These are phyloP conservation scores for Ectropis crepuscularia DNA, from an alignment of 2,888 invertebrate species.

Conservation along the genomic window DNA sequence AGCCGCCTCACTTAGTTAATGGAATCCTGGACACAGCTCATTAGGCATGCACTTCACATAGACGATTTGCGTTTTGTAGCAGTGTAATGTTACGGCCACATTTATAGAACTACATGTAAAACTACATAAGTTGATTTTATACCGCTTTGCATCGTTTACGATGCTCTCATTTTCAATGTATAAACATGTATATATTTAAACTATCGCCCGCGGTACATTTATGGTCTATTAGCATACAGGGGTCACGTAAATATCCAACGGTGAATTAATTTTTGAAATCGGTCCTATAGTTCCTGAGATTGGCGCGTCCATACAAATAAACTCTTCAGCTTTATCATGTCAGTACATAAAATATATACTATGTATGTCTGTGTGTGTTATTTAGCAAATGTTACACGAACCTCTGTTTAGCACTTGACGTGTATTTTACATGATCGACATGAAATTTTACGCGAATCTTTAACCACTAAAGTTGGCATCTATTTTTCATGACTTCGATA, in stretches of 20 bases:
- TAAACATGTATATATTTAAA: too few species aligned
- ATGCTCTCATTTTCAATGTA: constrained; percentile 10
- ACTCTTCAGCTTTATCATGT: too few species aligned
- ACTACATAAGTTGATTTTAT: constrained; percentile 19
- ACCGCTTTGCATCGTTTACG: constrained; percentile 34
- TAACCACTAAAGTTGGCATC: constrained; percentile 38
- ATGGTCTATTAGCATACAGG: too few species aligned
- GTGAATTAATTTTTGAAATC: too few species aligned
- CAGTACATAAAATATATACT: too few species aligned
- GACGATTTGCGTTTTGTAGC: constrained; percentile 43
- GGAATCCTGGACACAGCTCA: constrained; percentile 35
- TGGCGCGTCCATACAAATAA: too few species aligned
- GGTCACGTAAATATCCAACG: too few species aligned
- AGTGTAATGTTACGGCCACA: constrained; percentile 41
- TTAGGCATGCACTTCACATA: constrained; percentile 43
- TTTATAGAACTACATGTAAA: constrained; percentile 33
- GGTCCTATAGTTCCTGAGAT: too few species aligned
- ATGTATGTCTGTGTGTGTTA: constrained; percentile 5
- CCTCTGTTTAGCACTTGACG: background rate
- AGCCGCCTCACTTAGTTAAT: constrained; percentile 29
- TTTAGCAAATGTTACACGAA: constrained; percentile 28
- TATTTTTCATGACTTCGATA: constrained; percentile 54
- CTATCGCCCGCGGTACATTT: too few species aligned
- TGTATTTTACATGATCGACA: too few species aligned
- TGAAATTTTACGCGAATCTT: constrained; percentile 25